phyloP scores from a whole-genome alignment of 2,113 vertebrate genomes.

The Melanotaenia duboulayi region DNA sequence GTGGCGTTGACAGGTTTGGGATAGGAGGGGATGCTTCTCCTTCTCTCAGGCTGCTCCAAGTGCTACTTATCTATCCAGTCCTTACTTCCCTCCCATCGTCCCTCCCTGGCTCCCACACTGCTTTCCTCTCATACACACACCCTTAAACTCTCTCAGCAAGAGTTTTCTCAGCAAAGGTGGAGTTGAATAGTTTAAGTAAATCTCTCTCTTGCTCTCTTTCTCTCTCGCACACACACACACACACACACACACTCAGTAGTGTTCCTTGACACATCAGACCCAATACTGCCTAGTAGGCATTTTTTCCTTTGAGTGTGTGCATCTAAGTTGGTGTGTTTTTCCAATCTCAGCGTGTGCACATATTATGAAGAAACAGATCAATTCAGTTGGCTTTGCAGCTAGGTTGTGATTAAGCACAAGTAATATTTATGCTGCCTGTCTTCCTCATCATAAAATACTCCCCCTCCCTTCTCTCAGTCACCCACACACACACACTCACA shows the following conservation, averaged over 20 bases:
- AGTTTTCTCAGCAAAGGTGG: slow-evolving; percentile 36
- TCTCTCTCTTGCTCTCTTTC: slow-evolving; percentile 30
- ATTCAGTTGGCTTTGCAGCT: slow-evolving; percentile 67
- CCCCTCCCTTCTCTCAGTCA: background rate
- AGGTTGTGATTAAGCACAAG: slow-evolving; percentile 71
- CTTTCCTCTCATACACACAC: slow-evolving; percentile 13
- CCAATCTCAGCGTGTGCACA: slow-evolving; percentile 41
- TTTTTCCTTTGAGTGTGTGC: slow-evolving; percentile 36
- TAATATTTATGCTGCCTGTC: slow-evolving; percentile 76
- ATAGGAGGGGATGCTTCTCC: slow-evolving; percentile 10
- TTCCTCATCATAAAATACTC: slow-evolving; percentile 75
- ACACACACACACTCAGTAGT: slow-evolving; percentile 6
- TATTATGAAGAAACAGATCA: slow-evolving; percentile 64
- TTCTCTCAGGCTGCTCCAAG: slow-evolving; percentile 46
- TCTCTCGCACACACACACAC: too few relatives aligned
- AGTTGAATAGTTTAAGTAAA: slow-evolving; percentile 48
- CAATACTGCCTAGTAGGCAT: slow-evolving; percentile 48
- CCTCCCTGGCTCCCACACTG: slow-evolving; percentile 20
- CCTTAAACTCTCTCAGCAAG: slow-evolving; percentile 40
- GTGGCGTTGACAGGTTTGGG: slow-evolving; percentile 8
- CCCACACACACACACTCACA: slow-evolving; percentile 25
- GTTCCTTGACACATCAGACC: slow-evolving; percentile 24
- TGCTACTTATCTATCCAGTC: slow-evolving; percentile 56
- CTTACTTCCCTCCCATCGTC: slow-evolving; percentile 22
- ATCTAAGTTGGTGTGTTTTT: slow-evolving; percentile 12